phyloP scores from a whole-genome alignment of 30 jellyfish, hydroid and myxozoan species.

The Euphysa ruthae region DNA sequence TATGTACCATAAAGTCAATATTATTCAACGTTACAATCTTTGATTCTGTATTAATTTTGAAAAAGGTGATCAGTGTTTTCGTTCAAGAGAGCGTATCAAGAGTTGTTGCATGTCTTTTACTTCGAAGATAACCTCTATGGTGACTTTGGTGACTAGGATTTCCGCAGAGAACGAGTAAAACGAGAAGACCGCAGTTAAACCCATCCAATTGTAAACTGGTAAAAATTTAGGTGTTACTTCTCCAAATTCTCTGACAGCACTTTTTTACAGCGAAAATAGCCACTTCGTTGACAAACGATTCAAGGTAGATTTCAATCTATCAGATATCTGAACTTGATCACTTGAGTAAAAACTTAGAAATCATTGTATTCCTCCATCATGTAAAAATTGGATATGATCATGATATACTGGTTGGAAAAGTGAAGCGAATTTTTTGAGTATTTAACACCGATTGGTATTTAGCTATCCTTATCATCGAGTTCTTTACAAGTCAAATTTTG shows the following conservation, averaged over 20 bases:
- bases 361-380: constrained; percentile 18
- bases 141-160: background rate
- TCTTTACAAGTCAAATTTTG: background rate
- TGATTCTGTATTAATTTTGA: no score
- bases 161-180: background rate
- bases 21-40: no score
- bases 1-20: no score
- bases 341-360: constrained; percentile 8
- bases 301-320: background rate
- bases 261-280: background rate
- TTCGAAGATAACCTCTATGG: background rate
- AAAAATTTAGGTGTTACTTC: background rate
- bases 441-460: background rate
- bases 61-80: background rate
- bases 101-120: background rate
- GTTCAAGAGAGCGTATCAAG: constrained; percentile 8
- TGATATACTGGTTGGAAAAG: no score
- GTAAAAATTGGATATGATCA: background rate
- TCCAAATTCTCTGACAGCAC: background rate
- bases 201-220: background rate
- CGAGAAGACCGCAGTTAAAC: constrained; percentile 5
- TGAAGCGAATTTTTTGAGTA: background rate
- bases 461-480: no score
- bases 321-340: constrained; percentile 27
- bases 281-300: constrained; percentile 2